Evolutionary conservation across 2,113 vertebrate genomes (phyloP).

Genomic region (Ochotona curzoniae): DNA sequence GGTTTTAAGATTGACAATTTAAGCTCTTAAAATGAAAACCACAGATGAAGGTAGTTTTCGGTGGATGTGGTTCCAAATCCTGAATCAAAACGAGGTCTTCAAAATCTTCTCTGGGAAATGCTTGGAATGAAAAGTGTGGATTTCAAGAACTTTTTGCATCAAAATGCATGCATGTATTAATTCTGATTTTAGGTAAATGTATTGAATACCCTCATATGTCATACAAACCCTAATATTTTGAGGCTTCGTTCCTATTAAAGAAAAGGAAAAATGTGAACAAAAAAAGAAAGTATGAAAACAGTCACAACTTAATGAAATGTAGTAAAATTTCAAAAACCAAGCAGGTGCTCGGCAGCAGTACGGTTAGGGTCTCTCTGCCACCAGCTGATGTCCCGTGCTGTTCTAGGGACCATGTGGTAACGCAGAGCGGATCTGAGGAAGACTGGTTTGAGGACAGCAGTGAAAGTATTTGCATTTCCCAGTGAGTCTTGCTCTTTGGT

Average conservation of each 20-base stretch:
- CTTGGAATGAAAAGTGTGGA: no score
- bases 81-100: no score
- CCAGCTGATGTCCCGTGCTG: neutral
- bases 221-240: no score
- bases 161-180: no score
- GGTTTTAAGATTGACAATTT: neutral
- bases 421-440: neutral
- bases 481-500: slow-evolving; percentile 33
- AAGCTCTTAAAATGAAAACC: neutral
- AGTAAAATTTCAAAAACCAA: neutral
- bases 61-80: neutral
- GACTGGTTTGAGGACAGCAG: neutral
- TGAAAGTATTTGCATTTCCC: slow-evolving; percentile 61
- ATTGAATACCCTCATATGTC: no score
- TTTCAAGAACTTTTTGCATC: no score
- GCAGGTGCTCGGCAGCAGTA: neutral
- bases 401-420: neutral
- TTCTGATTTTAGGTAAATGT: no score
- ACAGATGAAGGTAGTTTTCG: neutral
- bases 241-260: neutral
- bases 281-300: neutral
- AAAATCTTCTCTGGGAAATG: no score
- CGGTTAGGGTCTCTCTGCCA: neutral
- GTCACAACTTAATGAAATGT: neutral
- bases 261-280: neutral